phyloP scores from a whole-genome alignment of 2,888 invertebrate genomes.

The Pristionchus japonicus region DNA sequence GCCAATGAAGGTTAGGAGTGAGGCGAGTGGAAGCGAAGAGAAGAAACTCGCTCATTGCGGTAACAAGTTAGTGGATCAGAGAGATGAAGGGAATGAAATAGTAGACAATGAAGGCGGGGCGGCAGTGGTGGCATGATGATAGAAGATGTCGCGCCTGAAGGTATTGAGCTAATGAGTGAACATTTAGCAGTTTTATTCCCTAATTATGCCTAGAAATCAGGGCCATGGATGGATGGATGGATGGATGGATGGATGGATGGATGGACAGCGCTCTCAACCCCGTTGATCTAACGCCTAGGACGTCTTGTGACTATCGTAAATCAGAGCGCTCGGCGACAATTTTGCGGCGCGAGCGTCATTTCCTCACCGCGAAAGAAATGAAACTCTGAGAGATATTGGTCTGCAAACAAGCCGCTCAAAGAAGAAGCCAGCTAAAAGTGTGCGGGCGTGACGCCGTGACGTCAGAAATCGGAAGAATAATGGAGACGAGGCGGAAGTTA shows the following conservation, averaged over 20 bases:
- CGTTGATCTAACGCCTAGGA: background rate
- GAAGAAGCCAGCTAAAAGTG: background rate
- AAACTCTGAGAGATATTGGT: background rate
- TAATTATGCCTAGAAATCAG: background rate
- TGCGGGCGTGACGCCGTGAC: background rate
- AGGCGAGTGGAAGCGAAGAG: background rate
- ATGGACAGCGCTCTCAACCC: background rate
- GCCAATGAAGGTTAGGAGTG: conserved; percentile 5
- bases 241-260: background rate
- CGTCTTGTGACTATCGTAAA: background rate
- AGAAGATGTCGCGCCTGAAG: no score
- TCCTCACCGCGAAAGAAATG: background rate
- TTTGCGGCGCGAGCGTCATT: background rate
- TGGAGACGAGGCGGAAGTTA: background rate
- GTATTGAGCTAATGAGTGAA: background rate
- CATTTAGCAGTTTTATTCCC: background rate
- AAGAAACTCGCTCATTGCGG: background rate
- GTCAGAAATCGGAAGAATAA: background rate
- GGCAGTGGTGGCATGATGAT: no score
- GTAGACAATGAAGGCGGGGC: background rate
- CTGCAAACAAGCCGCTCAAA: background rate
- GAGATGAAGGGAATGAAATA: background rate
- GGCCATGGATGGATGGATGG: background rate
- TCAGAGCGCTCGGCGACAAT: background rate
- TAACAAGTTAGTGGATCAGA: background rate